Evolutionary conservation across 2,797 vertebrate genomes (phyloP), one percentile per base, ranked within the genome.

Genomic region (Pseudocheirus occidentalis): DNA sequence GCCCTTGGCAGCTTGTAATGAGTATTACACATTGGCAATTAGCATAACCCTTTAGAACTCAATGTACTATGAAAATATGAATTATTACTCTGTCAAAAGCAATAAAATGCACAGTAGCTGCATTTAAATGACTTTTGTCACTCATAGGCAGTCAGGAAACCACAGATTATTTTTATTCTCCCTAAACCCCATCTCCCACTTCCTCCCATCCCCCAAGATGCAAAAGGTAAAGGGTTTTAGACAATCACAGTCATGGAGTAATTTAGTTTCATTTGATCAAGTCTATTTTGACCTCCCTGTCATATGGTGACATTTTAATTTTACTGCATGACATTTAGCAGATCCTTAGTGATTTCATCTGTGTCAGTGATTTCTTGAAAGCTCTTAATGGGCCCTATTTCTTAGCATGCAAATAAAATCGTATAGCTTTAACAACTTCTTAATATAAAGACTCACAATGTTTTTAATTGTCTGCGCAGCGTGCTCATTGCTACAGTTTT

Each of bases 231-330:
- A 91, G 92, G 97, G 92, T 94, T 59, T 62, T 66, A 94, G 92
- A 97, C 97, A 97, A 92, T 90, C 92, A 13, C 97, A 95, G 95
- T 46, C 52, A 50, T 96, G 40, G 96, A 98, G 96, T 96, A 50
- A 97, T 97, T 96, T 96, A 96, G 93, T 95, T 97, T 94, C 94
- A 93, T 95, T 97, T 98, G 98, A 98, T 98, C 98, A 98, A 98
- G 97, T 98, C 97, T 97, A 95, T 98, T 98, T 97, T 98, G 98
- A 98, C 97, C 97, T 97, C 93, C 97, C 53, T 98, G 97, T 97
- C 97, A 97, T 97, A 95, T 95, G 91, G 62, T 98, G 98, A 98
- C 98, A 98, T 99, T 99, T 98, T 98, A 98, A 98, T 98, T 98
- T 98, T 94, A 93, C 95, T 97, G 96, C 91, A 95, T 99, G 98